Evolutionary conservation across 2,797 vertebrate species (phyloP).

Genomic region (Apogon hyalosoma): DNA sequence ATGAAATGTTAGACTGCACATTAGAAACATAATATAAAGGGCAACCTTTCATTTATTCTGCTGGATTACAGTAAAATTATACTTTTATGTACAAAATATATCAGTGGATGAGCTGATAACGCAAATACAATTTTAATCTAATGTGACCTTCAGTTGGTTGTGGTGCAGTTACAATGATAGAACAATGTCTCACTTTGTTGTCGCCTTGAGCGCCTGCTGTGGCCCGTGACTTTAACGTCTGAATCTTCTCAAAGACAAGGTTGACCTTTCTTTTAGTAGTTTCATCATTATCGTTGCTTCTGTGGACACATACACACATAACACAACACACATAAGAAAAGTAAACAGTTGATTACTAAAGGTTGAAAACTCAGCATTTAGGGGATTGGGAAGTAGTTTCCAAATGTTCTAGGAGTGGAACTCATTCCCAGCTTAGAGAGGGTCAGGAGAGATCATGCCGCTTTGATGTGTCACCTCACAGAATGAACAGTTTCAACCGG

Average conservation of each 20-base stretch:
- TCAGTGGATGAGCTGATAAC: neutral
- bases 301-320: slow-evolving; percentile 67
- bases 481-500: slow-evolving; percentile 67
- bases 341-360: slow-evolving; percentile 31
- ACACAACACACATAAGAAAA: slow-evolving; percentile 15
- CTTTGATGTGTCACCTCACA: slow-evolving; percentile 79
- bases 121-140: neutral
- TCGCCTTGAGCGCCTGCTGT: slow-evolving; percentile 85
- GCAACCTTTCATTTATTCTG: too few species aligned
- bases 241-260: slow-evolving; percentile 99
- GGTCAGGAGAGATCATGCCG: slow-evolving; percentile 54
- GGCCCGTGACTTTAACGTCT: slow-evolving; percentile 95
- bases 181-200: slow-evolving; percentile 78
- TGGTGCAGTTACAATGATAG: slow-evolving; percentile 25
- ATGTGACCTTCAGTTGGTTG: slow-evolving; percentile 38
- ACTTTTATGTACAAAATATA: slow-evolving; percentile 5
- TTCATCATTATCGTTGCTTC: slow-evolving; percentile 93
- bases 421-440: slow-evolving; percentile 57
- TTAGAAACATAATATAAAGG: too few species aligned
- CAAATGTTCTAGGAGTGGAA: slow-evolving; percentile 62
- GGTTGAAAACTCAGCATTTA: slow-evolving; percentile 36
- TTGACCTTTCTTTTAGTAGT: slow-evolving; percentile 96
- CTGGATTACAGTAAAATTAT: neutral
- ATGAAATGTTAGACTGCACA: too few species aligned
- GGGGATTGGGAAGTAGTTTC: slow-evolving; percentile 59